Conservation (phyloP, 2,113 vertebrate genomes). For the Megaleporinus macrocephalus region DNA sequence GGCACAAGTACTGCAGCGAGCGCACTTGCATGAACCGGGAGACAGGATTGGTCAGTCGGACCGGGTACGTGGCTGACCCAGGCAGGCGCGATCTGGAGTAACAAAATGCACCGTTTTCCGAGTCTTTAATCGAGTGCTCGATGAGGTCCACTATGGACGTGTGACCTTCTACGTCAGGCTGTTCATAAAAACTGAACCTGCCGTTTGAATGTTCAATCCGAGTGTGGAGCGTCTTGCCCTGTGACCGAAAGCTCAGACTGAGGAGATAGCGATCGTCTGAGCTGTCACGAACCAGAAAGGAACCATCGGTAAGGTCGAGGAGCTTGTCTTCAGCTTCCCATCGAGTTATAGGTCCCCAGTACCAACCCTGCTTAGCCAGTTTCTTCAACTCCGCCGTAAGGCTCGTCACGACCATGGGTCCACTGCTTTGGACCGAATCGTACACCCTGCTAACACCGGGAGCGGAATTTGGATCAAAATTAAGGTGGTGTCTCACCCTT, state of each 20-base stretch:
- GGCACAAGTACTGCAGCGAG: conserved; percentile 97
- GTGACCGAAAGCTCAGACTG: conserved; percentile 97
- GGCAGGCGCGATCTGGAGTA: conserved; percentile 97
- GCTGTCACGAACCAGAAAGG: conserved; percentile 95
- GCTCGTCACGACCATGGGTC: conserved; percentile 95
- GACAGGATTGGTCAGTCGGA: conserved; percentile 94
- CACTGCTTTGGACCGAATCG: conserved; percentile 93
- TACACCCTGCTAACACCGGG: conserved; percentile 94
- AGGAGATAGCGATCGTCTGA: conserved; percentile 96
- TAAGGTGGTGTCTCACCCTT: conserved; percentile 91
- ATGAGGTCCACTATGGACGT: conserved; percentile 97
- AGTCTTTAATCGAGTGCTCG: conserved; percentile 97
- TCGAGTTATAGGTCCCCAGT: conserved; percentile 98
- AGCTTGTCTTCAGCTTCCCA: conserved; percentile 98
- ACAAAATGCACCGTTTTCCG: conserved; percentile 97
- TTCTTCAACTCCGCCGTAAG: conserved; percentile 98
- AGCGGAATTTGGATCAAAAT: conserved; percentile 93
- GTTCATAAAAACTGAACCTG: conserved; percentile 98
- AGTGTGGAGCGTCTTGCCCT: conserved; percentile 96
- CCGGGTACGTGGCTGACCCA: conserved; percentile 94
- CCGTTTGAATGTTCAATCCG: conserved; percentile 98
- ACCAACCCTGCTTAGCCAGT: conserved; percentile 96
- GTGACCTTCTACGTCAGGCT: conserved; percentile 96
- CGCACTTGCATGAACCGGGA: conserved; percentile 99
- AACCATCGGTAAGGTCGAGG: conserved; percentile 90